Conservation (phyloP, 2,113 vertebrate genomes). For the Morphnarchus princeps region DNA sequence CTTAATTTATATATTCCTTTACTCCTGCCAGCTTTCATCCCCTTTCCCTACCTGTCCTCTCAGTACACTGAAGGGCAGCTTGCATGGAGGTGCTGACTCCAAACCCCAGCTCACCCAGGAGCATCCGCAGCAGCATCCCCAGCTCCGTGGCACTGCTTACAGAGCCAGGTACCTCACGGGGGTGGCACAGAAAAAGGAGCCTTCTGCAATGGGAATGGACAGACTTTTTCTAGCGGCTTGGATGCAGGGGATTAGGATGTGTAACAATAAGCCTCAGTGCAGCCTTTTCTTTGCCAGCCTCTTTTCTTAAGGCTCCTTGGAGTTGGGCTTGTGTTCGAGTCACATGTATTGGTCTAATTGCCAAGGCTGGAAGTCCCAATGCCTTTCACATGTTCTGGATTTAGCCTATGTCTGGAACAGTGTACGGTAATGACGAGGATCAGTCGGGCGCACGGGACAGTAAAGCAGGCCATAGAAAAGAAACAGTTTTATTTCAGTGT, state of each 20-base stretch:
- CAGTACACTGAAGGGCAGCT: fast-evolving
- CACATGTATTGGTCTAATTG: not conserved
- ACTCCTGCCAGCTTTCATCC: not conserved
- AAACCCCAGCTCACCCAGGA: not conserved
- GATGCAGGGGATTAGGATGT: not conserved
- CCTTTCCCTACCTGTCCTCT: not conserved
- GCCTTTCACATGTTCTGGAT: constrained; percentile 35
- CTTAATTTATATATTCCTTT: not conserved
- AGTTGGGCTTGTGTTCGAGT: not conserved
- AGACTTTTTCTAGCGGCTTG: not conserved
- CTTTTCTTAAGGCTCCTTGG: not conserved
- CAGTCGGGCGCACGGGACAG: not conserved
- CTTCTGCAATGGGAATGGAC: not conserved
- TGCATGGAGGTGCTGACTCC: not conserved
- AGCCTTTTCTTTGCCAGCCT: not conserved
- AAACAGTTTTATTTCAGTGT: not conserved
- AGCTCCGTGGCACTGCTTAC: not conserved
- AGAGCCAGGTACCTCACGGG: fast-evolving
- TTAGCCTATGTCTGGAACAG: not conserved
- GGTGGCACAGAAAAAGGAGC: not conserved
- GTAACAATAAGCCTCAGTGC: fast-evolving
- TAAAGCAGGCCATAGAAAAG: not conserved
- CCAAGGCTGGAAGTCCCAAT: not conserved
- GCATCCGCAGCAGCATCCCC: not conserved
- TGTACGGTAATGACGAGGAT: not conserved